A percentile compares a stretch with the other conserved stretches of the same genome.
Evolutionary conservation across 2,113 vertebrate genomes (phyloP).

Genomic region (Anseranas semipalmata): DNA sequence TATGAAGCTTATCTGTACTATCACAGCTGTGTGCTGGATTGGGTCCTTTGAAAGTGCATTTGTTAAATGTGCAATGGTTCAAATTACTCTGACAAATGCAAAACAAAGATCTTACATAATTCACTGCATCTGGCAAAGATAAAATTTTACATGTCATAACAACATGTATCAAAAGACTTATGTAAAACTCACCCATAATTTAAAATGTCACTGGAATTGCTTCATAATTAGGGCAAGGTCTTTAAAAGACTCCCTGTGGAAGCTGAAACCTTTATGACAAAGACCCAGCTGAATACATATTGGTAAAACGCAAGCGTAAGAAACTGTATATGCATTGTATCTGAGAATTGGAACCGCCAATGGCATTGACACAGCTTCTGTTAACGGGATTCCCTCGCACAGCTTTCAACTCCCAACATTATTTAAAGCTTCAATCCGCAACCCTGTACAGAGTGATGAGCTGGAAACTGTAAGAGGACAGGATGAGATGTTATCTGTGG

Average conservation of each 20-base stretch:
- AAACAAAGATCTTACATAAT: constrained; percentile 53
- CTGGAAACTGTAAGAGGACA: not conserved
- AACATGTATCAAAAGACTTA: constrained; percentile 40
- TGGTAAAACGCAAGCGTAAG: not conserved
- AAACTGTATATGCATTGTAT: not conserved
- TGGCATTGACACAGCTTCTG: not conserved
- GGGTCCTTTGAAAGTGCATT: not conserved
- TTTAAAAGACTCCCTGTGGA: constrained; percentile 10
- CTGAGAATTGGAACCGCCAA: constrained; percentile 11
- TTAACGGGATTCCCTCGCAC: not conserved
- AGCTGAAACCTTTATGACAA: not conserved
- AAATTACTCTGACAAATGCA: constrained; percentile 1
- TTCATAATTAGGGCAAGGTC: constrained; percentile 56
- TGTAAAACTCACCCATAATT: constrained; percentile 62
- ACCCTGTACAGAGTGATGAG: not conserved
- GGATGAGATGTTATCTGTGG: not conserved
- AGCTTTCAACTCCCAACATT: not conserved
- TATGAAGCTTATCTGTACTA: not conserved
- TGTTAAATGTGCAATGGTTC: not conserved
- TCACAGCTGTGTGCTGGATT: not conserved
- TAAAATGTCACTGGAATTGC: constrained; percentile 44
- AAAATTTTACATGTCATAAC: constrained; percentile 41
- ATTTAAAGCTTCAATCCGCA: not conserved
- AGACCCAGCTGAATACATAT: not conserved
- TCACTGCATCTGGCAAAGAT: constrained; percentile 24